Base-by-base conservation (phyloP, 2,113 vertebrate species). In the Athene noctua region DNA sequence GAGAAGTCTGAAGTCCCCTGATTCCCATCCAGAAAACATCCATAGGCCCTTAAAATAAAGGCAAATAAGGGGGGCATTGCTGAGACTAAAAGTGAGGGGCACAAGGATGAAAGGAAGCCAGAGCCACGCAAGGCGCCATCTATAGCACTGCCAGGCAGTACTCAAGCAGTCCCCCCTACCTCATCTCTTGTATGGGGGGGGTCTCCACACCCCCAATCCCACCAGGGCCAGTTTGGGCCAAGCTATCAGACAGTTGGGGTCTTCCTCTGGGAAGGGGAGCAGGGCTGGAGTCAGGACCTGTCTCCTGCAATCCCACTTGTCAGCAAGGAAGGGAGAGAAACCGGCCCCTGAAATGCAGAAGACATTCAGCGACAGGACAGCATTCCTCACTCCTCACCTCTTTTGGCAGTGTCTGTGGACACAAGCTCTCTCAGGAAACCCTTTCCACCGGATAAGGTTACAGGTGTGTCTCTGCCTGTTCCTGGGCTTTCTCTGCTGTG, bases 321-420 rank as follows among this genome's bases (percentile, higher is more conserved):
- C 2, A 1, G 3, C 47, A 74, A n/a, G 4, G 3, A 51, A 55
- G n/a, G 38, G 10, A 71, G 38, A 71, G n/a, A 71, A 88, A 61
- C 23, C 0, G 0, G 5, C 36, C 82, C 21, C 71, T 3, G 4
- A 44, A 49, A 47, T 0, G 0, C 62, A 58, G 62, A 30, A 51
- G 14, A 27, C 6, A 7, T 46, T 82, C 40, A 68, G 75, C 51
- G 77, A 22, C 27, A 68, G 10, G 32, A 73, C 52, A 13, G 14
- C 5, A 2, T 30, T 86, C 47, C 32, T 88, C 38, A 3, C 18
- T 81, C 34, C 36, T 79, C 2, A 0, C 15, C 29, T 59, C 34
- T 90, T 92, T 47, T 58, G 55, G 30, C 74, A 77, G 70, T 0
- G 0, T 16, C 57, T 47, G 32, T 3, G 4, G 40, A 62, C 4